Evolutionary conservation across 2,113 vertebrate species (phyloP), one percentile per base, ranked within the genome.

Genomic region (Paradisaea rubra): DNA sequence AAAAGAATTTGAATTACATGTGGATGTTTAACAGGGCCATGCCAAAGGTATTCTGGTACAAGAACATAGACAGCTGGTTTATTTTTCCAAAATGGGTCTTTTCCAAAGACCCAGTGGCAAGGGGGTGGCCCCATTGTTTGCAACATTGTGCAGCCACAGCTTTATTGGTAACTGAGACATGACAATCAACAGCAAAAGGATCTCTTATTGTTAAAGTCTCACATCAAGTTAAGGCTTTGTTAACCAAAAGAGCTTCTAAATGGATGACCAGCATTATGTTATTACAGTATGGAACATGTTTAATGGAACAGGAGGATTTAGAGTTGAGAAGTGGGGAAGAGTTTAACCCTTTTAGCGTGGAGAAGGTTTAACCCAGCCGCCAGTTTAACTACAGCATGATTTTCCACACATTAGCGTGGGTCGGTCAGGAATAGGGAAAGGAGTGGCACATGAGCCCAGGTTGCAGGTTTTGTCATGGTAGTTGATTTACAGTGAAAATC

Each of bases 391-490:
- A 10, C 18, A 47, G 9, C 2, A 5, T 28, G 23, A 19, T 30
- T 56, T 64, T n/a, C 35, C 30, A n/a, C 35, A 57, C 20, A 57
- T 44, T 33, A 35, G 12, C 0, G 0, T 11, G 13, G 3, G 3
- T 9, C 0, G 1, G 6, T 50, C 22, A 56, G 22, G 10, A 50
- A 24, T 2, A 10, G 6, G 23, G 20, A 56, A 81, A 5, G 3
- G 28, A 66, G 19, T 0, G 0, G 18, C 0, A 1, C 7, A 8
- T 17, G 11, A 21, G 25, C 13, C 21, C 35, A 19, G 6, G 16
- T 18, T 61, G 15, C 27, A 37, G 25, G 6, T 7, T 41, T 60
- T 59, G 24, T 31, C 49, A 24, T 27, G 10, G 14, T 7, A 21
- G 22, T 4, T 78, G 30, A 56, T 52, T 11, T 22, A 27, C 56